These are phyloP conservation scores for Catharus fuscescens DNA, from an alignment of 2,113 vertebrate genomes.

Conservation along the genomic window DNA sequence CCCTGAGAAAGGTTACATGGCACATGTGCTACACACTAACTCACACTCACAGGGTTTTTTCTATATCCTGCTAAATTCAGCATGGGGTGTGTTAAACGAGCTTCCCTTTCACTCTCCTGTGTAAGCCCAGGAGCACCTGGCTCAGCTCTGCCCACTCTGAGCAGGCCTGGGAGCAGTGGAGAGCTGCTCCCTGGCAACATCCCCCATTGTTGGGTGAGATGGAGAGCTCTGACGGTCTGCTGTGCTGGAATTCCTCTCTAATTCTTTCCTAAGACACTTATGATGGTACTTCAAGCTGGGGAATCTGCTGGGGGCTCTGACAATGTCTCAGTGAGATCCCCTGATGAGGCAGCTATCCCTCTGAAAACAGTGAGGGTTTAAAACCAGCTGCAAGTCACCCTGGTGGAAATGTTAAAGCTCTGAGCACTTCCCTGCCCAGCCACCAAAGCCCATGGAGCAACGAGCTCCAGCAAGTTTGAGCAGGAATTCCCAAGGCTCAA, in stretches of 20 bases:
- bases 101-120: neutral
- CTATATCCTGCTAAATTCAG: neutral
- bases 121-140: neutral
- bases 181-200: neutral
- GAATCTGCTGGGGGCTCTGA: neutral
- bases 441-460: accelerated
- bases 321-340: neutral
- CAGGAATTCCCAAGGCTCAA: neutral
- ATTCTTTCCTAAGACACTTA: neutral
- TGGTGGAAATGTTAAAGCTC: neutral
- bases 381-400: neutral
- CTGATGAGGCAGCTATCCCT: neutral
- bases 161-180: neutral
- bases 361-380: neutral
- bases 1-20: neutral
- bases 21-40: neutral
- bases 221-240: accelerated
- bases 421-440: neutral
- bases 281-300: neutral
- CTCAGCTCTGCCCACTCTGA: neutral
- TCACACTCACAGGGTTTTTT: neutral
- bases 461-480: neutral
- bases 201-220: accelerated
- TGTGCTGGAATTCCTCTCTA: neutral
- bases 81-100: neutral